Evolutionary conservation across 2,888 invertebrate species (phyloP).

Genomic region (Trilocha varians): DNA sequence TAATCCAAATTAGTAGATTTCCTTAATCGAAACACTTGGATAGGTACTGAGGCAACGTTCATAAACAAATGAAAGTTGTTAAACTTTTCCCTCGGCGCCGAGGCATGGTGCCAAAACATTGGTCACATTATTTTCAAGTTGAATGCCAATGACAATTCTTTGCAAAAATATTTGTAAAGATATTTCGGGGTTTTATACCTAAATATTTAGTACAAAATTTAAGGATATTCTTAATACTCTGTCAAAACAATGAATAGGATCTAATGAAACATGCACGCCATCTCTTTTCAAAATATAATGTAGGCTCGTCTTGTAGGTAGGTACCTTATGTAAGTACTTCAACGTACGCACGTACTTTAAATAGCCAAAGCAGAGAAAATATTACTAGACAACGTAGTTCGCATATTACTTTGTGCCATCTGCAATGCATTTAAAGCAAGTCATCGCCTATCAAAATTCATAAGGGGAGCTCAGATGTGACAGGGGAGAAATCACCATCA

Average conservation of each 20-base stretch:
- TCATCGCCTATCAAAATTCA: conserved; percentile 29
- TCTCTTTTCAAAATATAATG: too few species aligned
- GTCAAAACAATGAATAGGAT: too few species aligned
- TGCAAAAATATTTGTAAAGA: not conserved
- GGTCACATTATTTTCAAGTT: not conserved
- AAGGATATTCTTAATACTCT: too few species aligned
- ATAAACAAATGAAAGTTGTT: not conserved
- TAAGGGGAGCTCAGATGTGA: conserved; percentile 27
- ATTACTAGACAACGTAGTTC: not conserved
- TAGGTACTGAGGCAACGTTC: not conserved
- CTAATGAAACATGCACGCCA: too few species aligned
- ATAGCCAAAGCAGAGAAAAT: not conserved
- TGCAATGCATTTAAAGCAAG: conserved; percentile 17
- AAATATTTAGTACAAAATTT: not conserved
- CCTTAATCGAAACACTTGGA: too few species aligned
- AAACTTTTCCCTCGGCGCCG: not conserved
- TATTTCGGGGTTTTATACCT: not conserved
- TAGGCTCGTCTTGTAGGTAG: too few species aligned
- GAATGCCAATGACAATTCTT: not conserved
- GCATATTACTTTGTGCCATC: not conserved
- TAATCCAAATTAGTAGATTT: too few species aligned
- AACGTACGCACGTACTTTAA: too few species aligned
- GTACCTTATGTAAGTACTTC: too few species aligned
- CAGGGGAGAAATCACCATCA: conserved; percentile 21
- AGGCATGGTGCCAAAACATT: not conserved